These are phyloP conservation scores for Mesocentrotus franciscanus DNA, from an alignment of 53 echinoderm and acorn worm species.

Conservation along the genomic window DNA sequence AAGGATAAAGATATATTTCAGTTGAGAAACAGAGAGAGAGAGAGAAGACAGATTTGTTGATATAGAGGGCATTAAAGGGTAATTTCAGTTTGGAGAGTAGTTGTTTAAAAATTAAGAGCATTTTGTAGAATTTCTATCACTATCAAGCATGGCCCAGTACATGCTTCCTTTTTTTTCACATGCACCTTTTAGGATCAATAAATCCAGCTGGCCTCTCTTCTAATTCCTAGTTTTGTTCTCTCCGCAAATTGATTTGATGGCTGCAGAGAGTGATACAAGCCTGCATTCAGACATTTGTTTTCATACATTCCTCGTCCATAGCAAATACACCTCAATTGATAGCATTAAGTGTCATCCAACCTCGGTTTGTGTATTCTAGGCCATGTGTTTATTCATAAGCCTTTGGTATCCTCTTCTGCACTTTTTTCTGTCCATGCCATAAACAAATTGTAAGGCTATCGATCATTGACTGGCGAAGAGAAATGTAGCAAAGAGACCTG, in stretches of 20 bases:
- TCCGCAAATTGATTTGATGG: neutral
- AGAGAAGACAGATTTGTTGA: neutral
- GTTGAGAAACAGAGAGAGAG: neutral
- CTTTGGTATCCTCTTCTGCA: neutral
- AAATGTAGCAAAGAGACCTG: too few species aligned
- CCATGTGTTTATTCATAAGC: constrained; percentile 42
- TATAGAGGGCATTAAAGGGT: neutral
- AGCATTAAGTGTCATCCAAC: constrained; percentile 16
- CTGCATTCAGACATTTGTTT: neutral
- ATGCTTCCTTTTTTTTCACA: neutral
- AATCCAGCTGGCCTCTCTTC: neutral
- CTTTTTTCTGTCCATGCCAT: neutral
- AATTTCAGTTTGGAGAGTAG: neutral
- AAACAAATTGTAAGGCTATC: neutral
- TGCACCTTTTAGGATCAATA: neutral
- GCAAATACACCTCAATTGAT: neutral
- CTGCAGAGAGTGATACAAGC: neutral
- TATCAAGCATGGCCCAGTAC: neutral
- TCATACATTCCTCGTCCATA: neutral
- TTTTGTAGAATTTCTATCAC: neutral
- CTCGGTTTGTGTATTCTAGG: constrained; percentile 5
- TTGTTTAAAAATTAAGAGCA: neutral
- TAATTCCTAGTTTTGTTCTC: neutral
- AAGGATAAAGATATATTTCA: neutral
- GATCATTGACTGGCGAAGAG: neutral